Base-by-base conservation (phyloP, 64 coral and sea anemone species). In the Platygyra sinensis region DNA sequence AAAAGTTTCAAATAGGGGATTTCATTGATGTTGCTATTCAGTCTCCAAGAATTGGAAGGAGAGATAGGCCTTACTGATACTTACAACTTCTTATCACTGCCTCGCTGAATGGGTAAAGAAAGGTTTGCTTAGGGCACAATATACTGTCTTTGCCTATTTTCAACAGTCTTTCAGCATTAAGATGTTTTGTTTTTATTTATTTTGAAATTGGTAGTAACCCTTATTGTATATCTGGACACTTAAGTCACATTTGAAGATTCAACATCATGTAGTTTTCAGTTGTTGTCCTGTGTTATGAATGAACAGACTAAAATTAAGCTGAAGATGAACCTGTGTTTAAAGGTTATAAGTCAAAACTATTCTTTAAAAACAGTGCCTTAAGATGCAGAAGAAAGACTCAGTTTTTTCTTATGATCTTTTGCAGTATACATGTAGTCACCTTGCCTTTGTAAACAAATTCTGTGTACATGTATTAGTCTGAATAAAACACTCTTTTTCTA, bases 1-100 rank as follows among this genome's bases (percentile, higher is more conserved):
- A 98, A 86, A 98, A 98, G 87, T 98, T 98, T 39, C 96, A 98
- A 89, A 98, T 98, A 69, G 96, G 96, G 60, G 96, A 98, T 89
- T 98, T 93, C 81, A 98, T 98, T 80, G 96, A 98, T 95, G 96
- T 98, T 18, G 96, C 96, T 89, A 95, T 98, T 64, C 96, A 98
- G 67, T 50, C 85, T 32, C 90, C 93, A 18, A 86, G 96, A 27
- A 61, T 93, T 67, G 88, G 69, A 63, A 86, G 95, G 87, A 80
- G 95, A 71, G 82, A 76, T 69, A 75, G 90, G n/a, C 90, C 90
- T 77, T 92, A 92, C 67, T 92, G 24, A 85, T 13, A 8, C 13
- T 17, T 17, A 12, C n/a, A 62, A 11, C 7, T 71, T 85, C 11
- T 19, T 20, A 13, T 50, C 39, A 57, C 54, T 16, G 15, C 16